phyloP scores from a whole-genome alignment of 2,888 invertebrate species.

The Sclerodermus sp. region DNA sequence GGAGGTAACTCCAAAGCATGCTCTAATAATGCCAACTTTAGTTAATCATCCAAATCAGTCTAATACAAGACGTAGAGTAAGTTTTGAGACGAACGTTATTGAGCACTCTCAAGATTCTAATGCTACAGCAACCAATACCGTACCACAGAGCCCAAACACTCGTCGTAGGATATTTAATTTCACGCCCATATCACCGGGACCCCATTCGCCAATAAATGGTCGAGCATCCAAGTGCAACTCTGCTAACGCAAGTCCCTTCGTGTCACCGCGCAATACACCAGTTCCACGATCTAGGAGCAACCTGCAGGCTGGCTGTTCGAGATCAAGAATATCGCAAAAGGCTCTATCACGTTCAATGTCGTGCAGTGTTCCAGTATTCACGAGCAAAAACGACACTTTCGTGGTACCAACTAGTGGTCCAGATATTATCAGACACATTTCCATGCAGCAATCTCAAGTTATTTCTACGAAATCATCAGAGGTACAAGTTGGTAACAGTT shows the following conservation, averaged over 20 bases:
- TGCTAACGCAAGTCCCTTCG: constrained; percentile 77
- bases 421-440: constrained; percentile 31
- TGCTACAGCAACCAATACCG: constrained; percentile 48
- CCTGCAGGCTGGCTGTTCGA: constrained; percentile 59
- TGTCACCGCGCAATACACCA: constrained; percentile 78
- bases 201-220: constrained; percentile 66
- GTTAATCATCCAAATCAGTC: constrained; percentile 42
- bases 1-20: constrained; percentile 39
- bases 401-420: constrained; percentile 48
- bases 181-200: constrained; percentile 82
- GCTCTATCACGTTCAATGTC: constrained; percentile 50
- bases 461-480: constrained; percentile 39
- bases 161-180: constrained; percentile 81
- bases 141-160: constrained; percentile 77
- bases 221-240: constrained; percentile 66
- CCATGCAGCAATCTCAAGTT: constrained; percentile 38
- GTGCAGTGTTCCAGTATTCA: constrained; percentile 46
- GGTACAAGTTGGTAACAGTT: constrained; percentile 33
- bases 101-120: constrained; percentile 45
- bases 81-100: constrained; percentile 61
- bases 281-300: constrained; percentile 68
- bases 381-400: constrained; percentile 44
- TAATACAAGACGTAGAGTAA: constrained; percentile 60
- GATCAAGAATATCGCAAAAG: constrained; percentile 41
- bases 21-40: constrained; percentile 49